A percentile compares a stretch with the other conserved stretches of the same genome.
These are phyloP conservation scores for Dasypolia templi DNA, from an alignment of 2,888 invertebrate genomes.

Conservation along the genomic window DNA sequence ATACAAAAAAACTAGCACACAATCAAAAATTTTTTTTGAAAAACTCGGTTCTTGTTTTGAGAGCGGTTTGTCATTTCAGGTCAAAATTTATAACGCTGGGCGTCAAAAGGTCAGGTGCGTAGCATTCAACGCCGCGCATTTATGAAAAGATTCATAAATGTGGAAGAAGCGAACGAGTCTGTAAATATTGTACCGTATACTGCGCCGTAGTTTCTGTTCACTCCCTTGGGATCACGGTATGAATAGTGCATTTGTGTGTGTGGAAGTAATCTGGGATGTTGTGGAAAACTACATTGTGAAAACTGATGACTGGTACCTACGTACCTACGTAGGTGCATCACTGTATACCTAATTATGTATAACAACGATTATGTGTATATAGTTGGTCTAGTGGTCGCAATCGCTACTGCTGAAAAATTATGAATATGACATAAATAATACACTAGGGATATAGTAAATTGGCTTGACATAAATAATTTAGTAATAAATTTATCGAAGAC, in stretches of 20 bases:
- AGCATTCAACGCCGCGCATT: constrained; percentile 46
- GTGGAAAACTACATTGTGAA: constrained; percentile 9
- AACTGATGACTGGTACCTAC: background rate
- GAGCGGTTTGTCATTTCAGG: constrained; percentile 37
- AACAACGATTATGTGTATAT: background rate
- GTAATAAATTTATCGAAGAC: too few relatives aligned
- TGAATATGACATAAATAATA: too few relatives aligned
- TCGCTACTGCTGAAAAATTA: too few relatives aligned
- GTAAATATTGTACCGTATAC: constrained; percentile 57
- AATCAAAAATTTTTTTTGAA: constrained; percentile 19
- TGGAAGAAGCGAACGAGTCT: constrained; percentile 44
- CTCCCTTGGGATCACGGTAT: constrained; percentile 31
- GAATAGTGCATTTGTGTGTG: constrained; percentile 39
- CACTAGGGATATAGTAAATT: too few relatives aligned
- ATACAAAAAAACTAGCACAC: constrained; percentile 11
- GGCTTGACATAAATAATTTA: too few relatives aligned
- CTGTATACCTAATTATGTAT: background rate
- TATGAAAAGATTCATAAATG: constrained; percentile 64
- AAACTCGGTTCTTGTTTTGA: constrained; percentile 31
- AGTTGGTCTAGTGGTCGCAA: too few relatives aligned
- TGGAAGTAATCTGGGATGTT: constrained; percentile 32
- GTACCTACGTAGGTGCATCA: background rate
- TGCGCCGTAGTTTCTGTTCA: constrained; percentile 43
- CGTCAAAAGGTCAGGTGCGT: constrained; percentile 55
- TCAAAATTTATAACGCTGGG: constrained; percentile 50